A percentile compares a stretch with the other conserved stretches of the same genome.
phyloP scores from a whole-genome alignment of 2,113 vertebrate species.

The Archilochus colubris region DNA sequence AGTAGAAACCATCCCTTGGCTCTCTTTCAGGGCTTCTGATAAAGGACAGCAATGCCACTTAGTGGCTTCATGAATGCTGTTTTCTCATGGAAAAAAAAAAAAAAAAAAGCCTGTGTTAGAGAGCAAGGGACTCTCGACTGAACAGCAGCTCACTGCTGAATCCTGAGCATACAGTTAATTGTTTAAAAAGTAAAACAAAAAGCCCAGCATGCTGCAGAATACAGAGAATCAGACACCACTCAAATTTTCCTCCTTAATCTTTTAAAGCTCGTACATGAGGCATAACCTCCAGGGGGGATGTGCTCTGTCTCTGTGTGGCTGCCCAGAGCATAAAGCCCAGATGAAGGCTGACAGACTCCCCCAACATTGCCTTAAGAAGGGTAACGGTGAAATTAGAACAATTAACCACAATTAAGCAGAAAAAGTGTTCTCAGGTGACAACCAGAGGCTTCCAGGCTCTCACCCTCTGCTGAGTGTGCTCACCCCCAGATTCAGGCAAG shows the following conservation, averaged over 20 bases:
- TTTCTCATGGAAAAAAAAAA: not conserved
- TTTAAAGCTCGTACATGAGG: not conserved
- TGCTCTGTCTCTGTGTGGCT: rapidly evolving
- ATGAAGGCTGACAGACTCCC: rapidly evolving
- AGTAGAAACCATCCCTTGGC: not conserved
- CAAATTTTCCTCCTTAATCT: not conserved
- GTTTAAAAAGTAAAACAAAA: not conserved
- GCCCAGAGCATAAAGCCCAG: not conserved
- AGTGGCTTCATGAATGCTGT: not conserved
- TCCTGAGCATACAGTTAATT: not conserved
- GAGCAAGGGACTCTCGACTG: not conserved
- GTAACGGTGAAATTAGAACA: not conserved
- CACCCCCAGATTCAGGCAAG: not conserved
- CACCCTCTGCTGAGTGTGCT: rapidly evolving
- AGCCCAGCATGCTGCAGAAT: not conserved
- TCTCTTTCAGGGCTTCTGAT: not conserved
- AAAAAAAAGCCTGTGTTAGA: not conserved
- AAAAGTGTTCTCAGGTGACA: not conserved
- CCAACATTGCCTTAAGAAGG: not conserved
- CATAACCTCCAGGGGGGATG: rapidly evolving
- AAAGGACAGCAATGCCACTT: conserved; percentile 34
- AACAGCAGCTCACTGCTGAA: not conserved
- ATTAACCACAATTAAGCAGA: not conserved
- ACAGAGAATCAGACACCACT: not conserved
- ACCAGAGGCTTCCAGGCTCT: not conserved